Evolutionary conservation across 2,113 vertebrate genomes (phyloP).

Genomic region (Erythrocercus mccallii): DNA sequence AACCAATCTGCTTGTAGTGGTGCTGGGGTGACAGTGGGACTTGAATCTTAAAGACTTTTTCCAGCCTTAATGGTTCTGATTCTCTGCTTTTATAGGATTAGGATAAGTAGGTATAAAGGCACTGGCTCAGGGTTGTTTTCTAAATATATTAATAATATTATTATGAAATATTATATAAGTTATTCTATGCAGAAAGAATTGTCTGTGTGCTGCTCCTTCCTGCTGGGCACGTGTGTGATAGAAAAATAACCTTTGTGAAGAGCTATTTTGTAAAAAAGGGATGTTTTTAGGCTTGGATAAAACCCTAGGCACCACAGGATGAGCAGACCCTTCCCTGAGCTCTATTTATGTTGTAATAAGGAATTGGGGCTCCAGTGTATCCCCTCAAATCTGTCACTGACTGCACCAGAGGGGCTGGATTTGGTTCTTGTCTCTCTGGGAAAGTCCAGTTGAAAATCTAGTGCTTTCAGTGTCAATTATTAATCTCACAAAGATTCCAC

Average conservation of each 20-base stretch:
- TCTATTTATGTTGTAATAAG: accelerated
- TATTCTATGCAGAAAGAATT: neutral
- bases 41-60: neutral
- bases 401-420: neutral
- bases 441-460: neutral
- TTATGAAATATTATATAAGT: neutral
- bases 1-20: neutral
- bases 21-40: neutral
- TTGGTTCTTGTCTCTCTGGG: neutral
- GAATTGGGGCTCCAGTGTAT: neutral
- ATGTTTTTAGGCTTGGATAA: neutral
- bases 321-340: neutral
- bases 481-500: neutral
- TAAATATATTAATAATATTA: neutral
- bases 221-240: neutral
- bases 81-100: neutral
- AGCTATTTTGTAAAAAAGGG: neutral
- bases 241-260: neutral
- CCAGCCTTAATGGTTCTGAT: neutral
- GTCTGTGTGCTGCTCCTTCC: neutral
- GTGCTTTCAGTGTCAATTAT: neutral
- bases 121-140: neutral
- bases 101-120: neutral
- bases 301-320: neutral
- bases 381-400: accelerated